A percentile compares a stretch with the other conserved stretches of the same genome.
Evolutionary conservation across 2,113 vertebrate genomes (phyloP).

Genomic region (Quiscalus mexicanus): DNA sequence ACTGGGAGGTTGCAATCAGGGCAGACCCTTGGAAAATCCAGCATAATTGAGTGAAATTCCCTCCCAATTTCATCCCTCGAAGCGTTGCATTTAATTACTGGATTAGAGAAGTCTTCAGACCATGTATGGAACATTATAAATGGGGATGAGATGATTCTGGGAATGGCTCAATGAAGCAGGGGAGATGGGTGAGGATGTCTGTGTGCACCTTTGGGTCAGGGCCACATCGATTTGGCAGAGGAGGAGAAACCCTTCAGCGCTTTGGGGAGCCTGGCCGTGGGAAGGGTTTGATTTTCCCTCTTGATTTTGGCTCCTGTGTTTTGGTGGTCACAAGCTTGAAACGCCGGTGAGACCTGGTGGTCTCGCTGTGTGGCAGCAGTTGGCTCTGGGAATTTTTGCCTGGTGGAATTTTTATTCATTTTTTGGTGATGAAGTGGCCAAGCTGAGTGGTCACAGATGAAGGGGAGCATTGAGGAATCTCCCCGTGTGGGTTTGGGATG

Average conservation of each 20-base stretch:
- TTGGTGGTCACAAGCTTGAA: too few relatives aligned
- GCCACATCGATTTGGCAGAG: conserved; percentile 72
- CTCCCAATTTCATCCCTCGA: conserved; percentile 60
- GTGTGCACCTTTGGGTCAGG: conserved; percentile 63
- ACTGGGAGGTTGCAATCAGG: background rate
- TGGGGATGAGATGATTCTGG: conserved; percentile 80
- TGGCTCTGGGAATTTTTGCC: conserved; percentile 21
- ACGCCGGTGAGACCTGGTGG: too few relatives aligned
- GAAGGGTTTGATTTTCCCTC: conserved; percentile 63
- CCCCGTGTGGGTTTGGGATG: background rate
- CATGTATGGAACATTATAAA: conserved; percentile 77
- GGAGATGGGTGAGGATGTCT: conserved; percentile 73
- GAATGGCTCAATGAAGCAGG: conserved; percentile 81
- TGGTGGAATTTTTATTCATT: background rate
- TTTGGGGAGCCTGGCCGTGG: conserved; percentile 33
- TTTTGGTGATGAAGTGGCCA: background rate
- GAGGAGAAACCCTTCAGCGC: background rate
- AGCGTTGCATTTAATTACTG: conserved; percentile 75
- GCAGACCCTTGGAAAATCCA: conserved; percentile 22
- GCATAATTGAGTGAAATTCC: conserved; percentile 45
- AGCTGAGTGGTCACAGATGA: background rate
- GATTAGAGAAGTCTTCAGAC: conserved; percentile 77
- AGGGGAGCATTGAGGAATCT: background rate
- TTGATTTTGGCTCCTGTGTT: conserved; percentile 44
- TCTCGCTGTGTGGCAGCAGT: background rate